phyloP scores from a whole-genome alignment of 2,113 vertebrate genomes.

The Amia ocellicauda region DNA sequence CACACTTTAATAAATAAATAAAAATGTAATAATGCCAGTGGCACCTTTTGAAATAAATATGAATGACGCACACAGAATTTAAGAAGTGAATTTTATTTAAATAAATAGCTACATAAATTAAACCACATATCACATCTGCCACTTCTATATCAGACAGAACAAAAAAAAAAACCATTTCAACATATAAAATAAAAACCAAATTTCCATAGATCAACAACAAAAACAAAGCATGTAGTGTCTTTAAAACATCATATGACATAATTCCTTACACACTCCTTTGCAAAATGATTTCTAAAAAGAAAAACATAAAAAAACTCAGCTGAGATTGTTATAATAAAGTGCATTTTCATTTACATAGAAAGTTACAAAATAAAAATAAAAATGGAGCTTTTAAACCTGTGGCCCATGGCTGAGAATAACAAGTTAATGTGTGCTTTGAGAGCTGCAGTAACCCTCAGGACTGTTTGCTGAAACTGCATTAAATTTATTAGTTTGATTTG shows the following conservation, averaged over 20 bases:
- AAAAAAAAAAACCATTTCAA: too few species aligned
- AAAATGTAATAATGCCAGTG: not conserved
- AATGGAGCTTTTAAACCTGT: constrained; percentile 29
- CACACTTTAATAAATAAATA: too few species aligned
- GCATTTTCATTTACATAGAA: constrained; percentile 49
- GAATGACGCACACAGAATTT: constrained; percentile 25
- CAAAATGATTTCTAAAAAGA: constrained; percentile 33
- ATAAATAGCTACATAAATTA: constrained; percentile 80
- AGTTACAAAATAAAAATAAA: constrained; percentile 37
- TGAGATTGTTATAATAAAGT: constrained; percentile 60
- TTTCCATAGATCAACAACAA: constrained; percentile 47
- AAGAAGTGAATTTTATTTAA: constrained; percentile 69
- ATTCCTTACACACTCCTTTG: constrained; percentile 18
- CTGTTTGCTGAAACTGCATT: not conserved
- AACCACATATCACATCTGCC: constrained; percentile 38
- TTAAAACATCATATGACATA: constrained; percentile 24
- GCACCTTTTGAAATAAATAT: not conserved
- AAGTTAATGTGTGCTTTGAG: not conserved
- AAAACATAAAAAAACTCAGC: constrained; percentile 36
- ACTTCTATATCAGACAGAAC: constrained; percentile 53
- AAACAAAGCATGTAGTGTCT: constrained; percentile 48
- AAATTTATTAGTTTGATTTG: constrained; percentile 42
- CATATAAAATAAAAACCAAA: constrained; percentile 41
- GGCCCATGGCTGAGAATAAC: constrained; percentile 15
- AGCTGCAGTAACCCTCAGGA: not conserved